phyloP scores from a whole-genome alignment of 2,113 vertebrate species.

The Vireo altiloquus region DNA sequence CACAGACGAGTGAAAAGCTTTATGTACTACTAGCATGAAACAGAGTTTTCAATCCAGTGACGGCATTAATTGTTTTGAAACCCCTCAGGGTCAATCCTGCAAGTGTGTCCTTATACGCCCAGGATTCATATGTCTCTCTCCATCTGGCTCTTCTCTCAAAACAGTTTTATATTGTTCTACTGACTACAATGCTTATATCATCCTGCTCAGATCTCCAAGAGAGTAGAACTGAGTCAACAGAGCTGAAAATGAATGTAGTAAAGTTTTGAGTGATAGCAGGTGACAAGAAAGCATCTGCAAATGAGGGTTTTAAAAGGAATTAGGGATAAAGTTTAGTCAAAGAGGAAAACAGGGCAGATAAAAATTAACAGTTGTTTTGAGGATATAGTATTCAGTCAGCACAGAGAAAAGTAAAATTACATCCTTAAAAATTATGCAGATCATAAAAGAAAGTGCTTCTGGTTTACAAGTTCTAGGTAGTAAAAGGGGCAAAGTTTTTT shows the following conservation, averaged over 20 bases:
- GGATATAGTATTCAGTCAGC: neutral
- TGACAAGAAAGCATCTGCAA: neutral
- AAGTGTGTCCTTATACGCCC: slow-evolving; percentile 5
- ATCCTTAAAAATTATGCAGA: neutral
- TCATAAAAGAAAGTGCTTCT: neutral
- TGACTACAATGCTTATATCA: neutral
- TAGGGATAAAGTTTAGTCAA: neutral
- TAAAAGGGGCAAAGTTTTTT: neutral
- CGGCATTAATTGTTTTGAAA: slow-evolving; percentile 15
- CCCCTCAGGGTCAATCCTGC: neutral
- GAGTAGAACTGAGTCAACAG: neutral
- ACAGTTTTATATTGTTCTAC: slow-evolving; percentile 34
- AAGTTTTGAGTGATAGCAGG: neutral
- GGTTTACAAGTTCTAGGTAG: neutral
- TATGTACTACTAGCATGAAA: slow-evolving; percentile 20
- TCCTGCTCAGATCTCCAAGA: neutral
- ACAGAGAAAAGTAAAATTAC: neutral
- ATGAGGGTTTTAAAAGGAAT: neutral
- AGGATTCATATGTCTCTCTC: neutral
- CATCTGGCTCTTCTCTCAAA: slow-evolving; percentile 38
- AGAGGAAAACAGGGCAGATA: neutral
- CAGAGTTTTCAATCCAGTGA: slow-evolving; percentile 9
- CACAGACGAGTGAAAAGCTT: neutral
- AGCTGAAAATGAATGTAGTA: neutral
- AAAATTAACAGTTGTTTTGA: neutral